These are phyloP conservation scores for Diogma glabrata DNA, from an alignment of 2,888 invertebrate genomes.

Conservation along the genomic window DNA sequence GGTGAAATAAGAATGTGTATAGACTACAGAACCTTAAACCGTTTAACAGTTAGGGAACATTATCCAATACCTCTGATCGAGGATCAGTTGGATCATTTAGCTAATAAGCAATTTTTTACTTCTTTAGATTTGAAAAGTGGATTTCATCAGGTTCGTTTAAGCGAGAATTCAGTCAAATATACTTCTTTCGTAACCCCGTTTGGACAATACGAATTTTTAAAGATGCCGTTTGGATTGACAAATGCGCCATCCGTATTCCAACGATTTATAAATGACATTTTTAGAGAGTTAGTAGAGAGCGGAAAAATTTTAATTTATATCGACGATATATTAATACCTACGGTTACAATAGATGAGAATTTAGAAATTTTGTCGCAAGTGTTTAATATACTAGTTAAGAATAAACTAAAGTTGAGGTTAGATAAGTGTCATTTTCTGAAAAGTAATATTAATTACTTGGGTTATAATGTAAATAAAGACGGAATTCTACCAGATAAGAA, in stretches of 20 bases:
- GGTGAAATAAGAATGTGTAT: conserved; percentile 22
- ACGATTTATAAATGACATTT: conserved; percentile 14
- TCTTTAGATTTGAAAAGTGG: too few relatives aligned
- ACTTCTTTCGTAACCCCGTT: conserved; percentile 31
- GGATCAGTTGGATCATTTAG: too few relatives aligned
- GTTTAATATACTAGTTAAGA: not conserved
- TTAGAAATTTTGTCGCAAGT: not conserved
- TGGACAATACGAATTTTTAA: conserved; percentile 29
- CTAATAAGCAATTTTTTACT: too few relatives aligned
- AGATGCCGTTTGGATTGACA: conserved; percentile 29
- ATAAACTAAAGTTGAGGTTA: not conserved
- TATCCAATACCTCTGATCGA: too few relatives aligned
- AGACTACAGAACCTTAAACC: too few relatives aligned
- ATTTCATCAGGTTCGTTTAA: conserved; percentile 27
- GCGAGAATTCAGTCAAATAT: conserved; percentile 22
- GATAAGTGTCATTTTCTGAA: not conserved
- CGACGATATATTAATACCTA: conserved; percentile 8
- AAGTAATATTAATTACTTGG: not conserved
- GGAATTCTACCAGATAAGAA: not conserved
- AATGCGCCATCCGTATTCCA: conserved; percentile 27
- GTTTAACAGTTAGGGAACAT: too few relatives aligned
- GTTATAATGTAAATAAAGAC: not conserved
- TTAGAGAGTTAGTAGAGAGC: not conserved
- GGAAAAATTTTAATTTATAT: not conserved
- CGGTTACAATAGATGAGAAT: not conserved